A percentile compares a stretch with the other conserved stretches of the same genome.
Conservation (phyloP, 2,113 vertebrate genomes). For the Gymnogyps californianus region DNA sequence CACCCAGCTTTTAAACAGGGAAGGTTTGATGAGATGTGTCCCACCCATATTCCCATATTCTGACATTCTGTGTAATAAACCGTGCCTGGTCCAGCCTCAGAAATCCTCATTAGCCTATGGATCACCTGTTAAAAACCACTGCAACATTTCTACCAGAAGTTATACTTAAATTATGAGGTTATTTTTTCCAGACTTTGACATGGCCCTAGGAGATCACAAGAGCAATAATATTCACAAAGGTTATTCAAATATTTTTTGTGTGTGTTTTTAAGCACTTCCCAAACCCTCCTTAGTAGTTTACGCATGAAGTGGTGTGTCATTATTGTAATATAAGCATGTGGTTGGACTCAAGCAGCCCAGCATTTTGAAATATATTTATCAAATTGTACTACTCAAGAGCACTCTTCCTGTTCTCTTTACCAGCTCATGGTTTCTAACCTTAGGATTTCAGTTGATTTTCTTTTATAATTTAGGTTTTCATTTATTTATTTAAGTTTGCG, state of each 20-base stretch:
- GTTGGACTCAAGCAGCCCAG: background rate
- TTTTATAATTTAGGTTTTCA: background rate
- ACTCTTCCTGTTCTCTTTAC: background rate
- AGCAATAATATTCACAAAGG: background rate
- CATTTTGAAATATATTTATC: background rate
- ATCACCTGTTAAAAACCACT: fast-evolving
- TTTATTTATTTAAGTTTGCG: background rate
- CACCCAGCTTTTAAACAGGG: background rate
- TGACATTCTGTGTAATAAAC: background rate
- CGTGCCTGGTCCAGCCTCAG: background rate
- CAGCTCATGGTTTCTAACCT: background rate
- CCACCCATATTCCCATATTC: background rate
- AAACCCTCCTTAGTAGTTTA: background rate
- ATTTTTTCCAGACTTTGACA: background rate
- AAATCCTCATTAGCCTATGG: background rate
- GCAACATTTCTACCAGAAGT: background rate
- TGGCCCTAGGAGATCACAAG: background rate
- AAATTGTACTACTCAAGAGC: background rate
- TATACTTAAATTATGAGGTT: background rate
- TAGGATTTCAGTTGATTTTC: background rate
- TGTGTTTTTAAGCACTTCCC: background rate
- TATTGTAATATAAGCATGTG: background rate
- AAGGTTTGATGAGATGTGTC: background rate
- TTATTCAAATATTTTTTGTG: background rate
- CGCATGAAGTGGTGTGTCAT: fast-evolving